phyloP scores from a whole-genome alignment of 2,113 vertebrate species.

The Toxostoma redivivum region DNA sequence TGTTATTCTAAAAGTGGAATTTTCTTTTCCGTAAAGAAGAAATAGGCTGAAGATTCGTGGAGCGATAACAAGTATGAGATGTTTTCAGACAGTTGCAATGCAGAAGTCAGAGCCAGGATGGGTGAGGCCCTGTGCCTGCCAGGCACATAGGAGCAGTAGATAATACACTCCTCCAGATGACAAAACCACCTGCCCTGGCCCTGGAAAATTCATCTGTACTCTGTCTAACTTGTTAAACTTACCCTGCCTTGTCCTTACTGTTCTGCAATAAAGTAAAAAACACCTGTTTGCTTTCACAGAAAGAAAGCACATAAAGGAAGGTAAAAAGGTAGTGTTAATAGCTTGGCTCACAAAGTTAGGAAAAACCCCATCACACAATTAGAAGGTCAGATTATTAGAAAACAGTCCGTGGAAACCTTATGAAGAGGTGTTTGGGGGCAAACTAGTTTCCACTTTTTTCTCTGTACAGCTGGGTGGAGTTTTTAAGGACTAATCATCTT shows the following conservation, averaged over 20 bases:
- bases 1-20: background rate
- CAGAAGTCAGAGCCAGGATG: background rate
- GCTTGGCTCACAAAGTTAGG: background rate
- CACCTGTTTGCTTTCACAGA: background rate
- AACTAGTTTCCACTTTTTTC: background rate
- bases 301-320: background rate
- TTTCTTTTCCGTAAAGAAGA: background rate
- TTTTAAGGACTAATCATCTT: background rate
- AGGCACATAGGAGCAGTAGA: background rate
- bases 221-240: background rate
- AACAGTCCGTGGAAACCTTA: background rate
- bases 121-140: background rate
- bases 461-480: background rate
- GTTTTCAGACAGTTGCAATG: background rate
- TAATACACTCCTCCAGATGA: background rate
- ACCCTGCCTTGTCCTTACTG: background rate
- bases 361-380: background rate
- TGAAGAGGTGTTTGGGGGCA: background rate
- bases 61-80: background rate
- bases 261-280: background rate
- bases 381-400: background rate
- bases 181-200: constrained; percentile 1
- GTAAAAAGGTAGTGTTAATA: background rate
- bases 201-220: background rate
- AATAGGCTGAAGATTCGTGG: background rate